Evolutionary conservation across 2,113 vertebrate species (phyloP).

Genomic region (Dicentrarchus labrax): DNA sequence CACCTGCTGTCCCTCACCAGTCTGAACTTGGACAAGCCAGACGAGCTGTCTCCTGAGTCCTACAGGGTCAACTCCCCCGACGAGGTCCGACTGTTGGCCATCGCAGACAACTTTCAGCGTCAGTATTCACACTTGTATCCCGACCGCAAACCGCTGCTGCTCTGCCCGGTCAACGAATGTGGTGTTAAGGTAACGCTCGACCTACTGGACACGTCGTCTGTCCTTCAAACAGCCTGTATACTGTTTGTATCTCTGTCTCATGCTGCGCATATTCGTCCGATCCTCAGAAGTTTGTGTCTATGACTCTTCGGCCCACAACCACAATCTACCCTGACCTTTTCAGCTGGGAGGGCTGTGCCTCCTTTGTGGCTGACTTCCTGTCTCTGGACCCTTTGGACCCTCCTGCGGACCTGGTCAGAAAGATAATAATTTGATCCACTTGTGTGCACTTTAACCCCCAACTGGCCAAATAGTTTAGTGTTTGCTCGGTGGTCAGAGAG

Average conservation of each 20-base stretch:
- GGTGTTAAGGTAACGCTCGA: slow-evolving; percentile 82
- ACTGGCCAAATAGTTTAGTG: background rate
- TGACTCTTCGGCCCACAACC: slow-evolving; percentile 86
- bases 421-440: background rate
- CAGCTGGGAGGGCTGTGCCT: slow-evolving; percentile 89
- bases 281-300: slow-evolving; percentile 94
- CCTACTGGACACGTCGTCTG: rapidly evolving
- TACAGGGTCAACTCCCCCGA: slow-evolving; percentile 86
- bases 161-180: slow-evolving; percentile 90
- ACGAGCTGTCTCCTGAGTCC: slow-evolving; percentile 73
- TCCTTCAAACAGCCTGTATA: background rate
- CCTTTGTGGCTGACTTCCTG: slow-evolving; percentile 89
- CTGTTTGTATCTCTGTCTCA: background rate
- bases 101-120: slow-evolving; percentile 85
- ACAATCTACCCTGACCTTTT: slow-evolving; percentile 84
- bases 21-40: background rate
- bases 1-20: background rate
- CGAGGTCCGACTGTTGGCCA: slow-evolving; percentile 84
- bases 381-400: slow-evolving; percentile 86
- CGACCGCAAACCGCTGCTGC: slow-evolving; percentile 87
- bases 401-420: slow-evolving; percentile 84
- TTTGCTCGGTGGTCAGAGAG: too few relatives aligned
- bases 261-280: background rate
- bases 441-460: background rate
- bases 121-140: slow-evolving; percentile 90